Conservation (phyloP, 1,140 invertebrate genomes). For the Papilio xuthus region DNA sequence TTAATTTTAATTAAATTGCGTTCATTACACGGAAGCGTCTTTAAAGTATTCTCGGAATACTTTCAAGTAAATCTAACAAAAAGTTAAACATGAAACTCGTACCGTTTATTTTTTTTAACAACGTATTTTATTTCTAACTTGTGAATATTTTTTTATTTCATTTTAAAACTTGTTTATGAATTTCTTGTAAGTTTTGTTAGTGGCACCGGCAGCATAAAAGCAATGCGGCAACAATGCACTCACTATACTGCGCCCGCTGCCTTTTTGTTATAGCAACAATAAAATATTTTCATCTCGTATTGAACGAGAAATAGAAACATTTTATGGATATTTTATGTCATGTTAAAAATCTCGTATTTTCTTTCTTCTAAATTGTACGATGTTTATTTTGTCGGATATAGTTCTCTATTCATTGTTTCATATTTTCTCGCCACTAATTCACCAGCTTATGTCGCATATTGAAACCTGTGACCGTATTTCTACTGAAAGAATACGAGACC, state of each 20-base stretch:
- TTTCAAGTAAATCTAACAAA: background rate
- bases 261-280: conserved; percentile 23
- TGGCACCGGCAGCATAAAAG: conserved; percentile 15
- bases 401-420: background rate
- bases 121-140: background rate
- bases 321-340: conserved; percentile 26
- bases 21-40: background rate
- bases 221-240: background rate
- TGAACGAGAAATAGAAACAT: conserved; percentile 27
- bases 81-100: background rate
- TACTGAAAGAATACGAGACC: background rate
- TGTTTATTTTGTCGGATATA: conserved; percentile 5
- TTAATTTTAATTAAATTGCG: background rate
- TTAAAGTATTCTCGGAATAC: background rate
- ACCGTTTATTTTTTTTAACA: background rate
- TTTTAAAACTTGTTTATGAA: background rate
- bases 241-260: conserved; percentile 19
- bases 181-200: conserved; percentile 27
- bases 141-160: background rate
- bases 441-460: background rate
- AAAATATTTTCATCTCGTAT: conserved; percentile 25
- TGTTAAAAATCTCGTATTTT: conserved; percentile 19
- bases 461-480: background rate
- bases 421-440: background rate
- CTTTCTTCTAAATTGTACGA: conserved; percentile 14